Percentiles rank a stretch among this genome's conserved stretches.
phyloP scores from a whole-genome alignment of 2,888 invertebrate species.

The Amitus sp. region DNA sequence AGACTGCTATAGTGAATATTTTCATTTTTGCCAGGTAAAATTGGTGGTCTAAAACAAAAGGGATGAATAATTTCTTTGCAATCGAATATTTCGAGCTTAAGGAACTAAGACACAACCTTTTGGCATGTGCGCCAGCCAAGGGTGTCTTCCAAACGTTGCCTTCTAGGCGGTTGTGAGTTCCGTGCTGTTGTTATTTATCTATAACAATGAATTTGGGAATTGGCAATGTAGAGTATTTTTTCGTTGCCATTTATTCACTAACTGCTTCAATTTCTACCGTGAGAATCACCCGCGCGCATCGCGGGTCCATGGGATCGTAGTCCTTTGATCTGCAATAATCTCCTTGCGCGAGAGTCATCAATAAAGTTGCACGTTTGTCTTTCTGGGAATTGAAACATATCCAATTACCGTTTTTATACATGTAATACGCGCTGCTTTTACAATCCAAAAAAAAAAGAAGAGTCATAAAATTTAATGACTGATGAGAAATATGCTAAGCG shows the following conservation, averaged over 20 bases:
- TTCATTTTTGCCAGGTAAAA: constrained; percentile 84
- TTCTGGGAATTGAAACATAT: constrained; percentile 66
- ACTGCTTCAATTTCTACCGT: constrained; percentile 76
- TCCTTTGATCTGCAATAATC: constrained; percentile 72
- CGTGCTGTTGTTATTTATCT: constrained; percentile 69
- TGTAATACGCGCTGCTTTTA: no score
- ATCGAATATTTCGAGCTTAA: background rate
- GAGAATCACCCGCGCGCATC: constrained; percentile 79
- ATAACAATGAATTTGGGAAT: constrained; percentile 14
- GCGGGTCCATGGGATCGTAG: constrained; percentile 80
- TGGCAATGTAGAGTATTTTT: background rate
- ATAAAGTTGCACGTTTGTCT: constrained; percentile 74
- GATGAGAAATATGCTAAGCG: no score
- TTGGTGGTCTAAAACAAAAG: constrained; percentile 71
- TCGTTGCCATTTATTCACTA: constrained; percentile 40
- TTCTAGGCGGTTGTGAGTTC: constrained; percentile 72
- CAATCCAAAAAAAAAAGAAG: no score
- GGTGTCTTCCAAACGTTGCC: constrained; percentile 77
- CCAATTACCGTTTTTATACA: no score
- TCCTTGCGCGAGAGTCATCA: constrained; percentile 76
- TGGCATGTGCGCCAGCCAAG: constrained; percentile 76
- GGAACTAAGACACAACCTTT: constrained; percentile 21
- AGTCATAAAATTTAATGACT: no score
- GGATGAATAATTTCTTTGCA: background rate
- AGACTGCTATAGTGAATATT: constrained; percentile 77